phyloP scores from a whole-genome alignment of 2,797 vertebrate species.

The Adelosebastes latens region DNA sequence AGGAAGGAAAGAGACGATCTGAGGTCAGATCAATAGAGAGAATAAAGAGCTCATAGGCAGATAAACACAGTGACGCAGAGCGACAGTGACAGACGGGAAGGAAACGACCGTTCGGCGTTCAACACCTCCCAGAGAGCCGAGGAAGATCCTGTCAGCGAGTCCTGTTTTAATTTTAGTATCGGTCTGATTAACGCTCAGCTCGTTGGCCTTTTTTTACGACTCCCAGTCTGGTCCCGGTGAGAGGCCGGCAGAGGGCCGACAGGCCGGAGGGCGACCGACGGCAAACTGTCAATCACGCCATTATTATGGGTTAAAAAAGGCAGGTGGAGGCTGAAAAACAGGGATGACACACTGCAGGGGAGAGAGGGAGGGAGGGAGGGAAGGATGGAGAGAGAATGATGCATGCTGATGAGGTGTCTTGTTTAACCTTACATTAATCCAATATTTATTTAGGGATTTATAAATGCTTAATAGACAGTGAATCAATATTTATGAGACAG shows the following conservation, averaged over 20 bases:
- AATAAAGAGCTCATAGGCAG: not conserved
- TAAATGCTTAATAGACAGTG: conserved; percentile 48
- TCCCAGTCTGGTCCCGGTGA: not conserved
- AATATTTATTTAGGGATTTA: conserved; percentile 51
- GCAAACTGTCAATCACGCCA: conserved; percentile 37
- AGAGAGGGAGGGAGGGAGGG: not conserved
- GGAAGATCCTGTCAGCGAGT: conserved; percentile 20
- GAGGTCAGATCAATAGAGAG: no score
- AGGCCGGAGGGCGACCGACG: conserved; percentile 6
- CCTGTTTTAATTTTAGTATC: conserved; percentile 46
- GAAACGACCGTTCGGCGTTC: not conserved
- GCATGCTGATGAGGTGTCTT: conserved; percentile 28
- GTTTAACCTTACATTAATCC: conserved; percentile 51
- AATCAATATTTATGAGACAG: conserved; percentile 60
- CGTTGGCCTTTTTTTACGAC: conserved; percentile 25
- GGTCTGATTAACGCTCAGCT: conserved; percentile 49
- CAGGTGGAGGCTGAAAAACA: not conserved
- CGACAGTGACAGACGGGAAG: not conserved
- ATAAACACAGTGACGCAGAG: conserved; percentile 21
- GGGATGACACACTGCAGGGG: not conserved
- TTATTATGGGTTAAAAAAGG: conserved; percentile 2
- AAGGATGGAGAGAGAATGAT: not conserved
- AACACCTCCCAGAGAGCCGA: conserved; percentile 20
- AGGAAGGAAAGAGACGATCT: no score
- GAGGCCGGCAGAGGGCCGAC: conserved; percentile 23